Evolutionary conservation across 2,113 vertebrate genomes (phyloP).

Genomic region (human): GRCh38 chr19:32970001-32970500

Average conservation of each 20-base stretch:
- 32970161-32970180: neutral
- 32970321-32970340: neutral
- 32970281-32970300: neutral
- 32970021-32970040: neutral
- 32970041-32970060: neutral
- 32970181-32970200: neutral
- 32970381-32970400: neutral
- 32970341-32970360: neutral
- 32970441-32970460: neutral
- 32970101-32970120: neutral
- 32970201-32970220: neutral
- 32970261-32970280: neutral
- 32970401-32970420: neutral
- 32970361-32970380: neutral
- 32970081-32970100: neutral
- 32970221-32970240: neutral
- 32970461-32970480: no score
- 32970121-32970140: neutral
- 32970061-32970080: neutral
- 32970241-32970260: neutral
- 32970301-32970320: neutral
- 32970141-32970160: neutral
- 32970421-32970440: neutral
- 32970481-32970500: no score
- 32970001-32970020: neutral